Evolutionary conservation across 2,113 vertebrate species (phyloP).

Genomic region (Neolamprologus tretocephalus): DNA sequence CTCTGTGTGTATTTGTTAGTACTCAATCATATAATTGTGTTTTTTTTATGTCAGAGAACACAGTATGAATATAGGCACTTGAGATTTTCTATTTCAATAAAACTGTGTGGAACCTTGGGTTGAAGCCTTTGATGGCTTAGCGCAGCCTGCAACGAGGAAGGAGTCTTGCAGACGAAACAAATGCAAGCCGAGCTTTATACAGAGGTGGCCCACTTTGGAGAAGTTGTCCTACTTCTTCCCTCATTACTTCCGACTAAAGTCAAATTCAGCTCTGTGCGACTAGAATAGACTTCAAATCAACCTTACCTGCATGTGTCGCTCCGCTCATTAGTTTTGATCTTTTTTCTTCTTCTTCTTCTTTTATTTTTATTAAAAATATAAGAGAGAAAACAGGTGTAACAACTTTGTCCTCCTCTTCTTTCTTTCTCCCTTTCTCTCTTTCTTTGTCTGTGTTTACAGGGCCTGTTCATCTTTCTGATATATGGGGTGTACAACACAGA

Average conservation of each 20-base stretch:
- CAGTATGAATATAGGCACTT: slow-evolving; percentile 30
- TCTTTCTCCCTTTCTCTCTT: slow-evolving; percentile 3
- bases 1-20: not conserved
- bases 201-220: slow-evolving; percentile 24
- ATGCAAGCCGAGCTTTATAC: not conserved
- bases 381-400: slow-evolving; percentile 62
- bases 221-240: not conserved
- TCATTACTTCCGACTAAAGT: not conserved
- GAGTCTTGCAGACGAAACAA: slow-evolving; percentile 12
- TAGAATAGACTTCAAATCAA: not conserved
- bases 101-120: slow-evolving; percentile 48
- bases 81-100: slow-evolving; percentile 32
- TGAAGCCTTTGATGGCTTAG: slow-evolving; percentile 33
- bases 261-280: not conserved
- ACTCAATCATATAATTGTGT: not conserved
- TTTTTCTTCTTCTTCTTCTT: not conserved
- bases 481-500: slow-evolving; percentile 98
- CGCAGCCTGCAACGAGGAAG: not conserved
- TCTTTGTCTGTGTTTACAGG: slow-evolving; percentile 76
- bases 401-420: slow-evolving; percentile 52
- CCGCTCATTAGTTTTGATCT: not conserved
- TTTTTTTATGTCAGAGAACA: not conserved
- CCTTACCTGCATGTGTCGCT: not conserved
- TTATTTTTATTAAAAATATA: not conserved
- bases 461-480: slow-evolving; percentile 99